Conservation (phyloP, 2,113 vertebrate species). For the Emydura subglobosa region DNA sequence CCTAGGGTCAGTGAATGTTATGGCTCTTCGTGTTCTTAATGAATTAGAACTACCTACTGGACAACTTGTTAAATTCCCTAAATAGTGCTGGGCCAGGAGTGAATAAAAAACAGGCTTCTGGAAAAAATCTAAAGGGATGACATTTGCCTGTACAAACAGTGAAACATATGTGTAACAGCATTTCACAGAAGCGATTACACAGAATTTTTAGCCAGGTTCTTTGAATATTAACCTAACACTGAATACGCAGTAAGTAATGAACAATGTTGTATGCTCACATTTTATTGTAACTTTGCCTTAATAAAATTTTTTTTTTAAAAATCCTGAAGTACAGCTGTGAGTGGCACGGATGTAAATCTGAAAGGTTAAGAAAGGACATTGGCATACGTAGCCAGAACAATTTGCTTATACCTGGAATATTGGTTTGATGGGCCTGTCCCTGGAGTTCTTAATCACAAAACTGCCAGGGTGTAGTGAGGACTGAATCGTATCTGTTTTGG, state of each 20-base stretch:
- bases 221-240: not conserved
- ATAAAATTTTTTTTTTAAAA: not conserved
- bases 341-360: not conserved
- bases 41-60: slow-evolving; percentile 2
- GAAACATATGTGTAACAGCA: slow-evolving; percentile 36
- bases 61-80: slow-evolving; percentile 39
- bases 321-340: not conserved
- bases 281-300: not conserved
- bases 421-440: not conserved
- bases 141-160: slow-evolving; percentile 32
- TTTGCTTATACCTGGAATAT: not conserved
- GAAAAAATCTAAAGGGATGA: slow-evolving; percentile 1
- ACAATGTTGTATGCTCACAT: not conserved
- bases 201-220: not conserved
- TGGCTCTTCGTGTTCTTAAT: not conserved
- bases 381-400: not conserved
- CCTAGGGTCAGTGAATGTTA: not conserved
- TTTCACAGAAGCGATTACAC: not conserved
- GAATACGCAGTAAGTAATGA: not conserved
- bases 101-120: not conserved
- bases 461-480: slow-evolving; percentile 22
- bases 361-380: not conserved
- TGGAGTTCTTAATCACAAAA: slow-evolving; percentile 31
- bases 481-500: not conserved
- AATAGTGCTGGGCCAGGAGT: slow-evolving; percentile 19